Evolutionary conservation across 2,888 invertebrate genomes (phyloP), one percentile per base, ranked within the genome.

Genomic region (Anthrax anthrax): DNA sequence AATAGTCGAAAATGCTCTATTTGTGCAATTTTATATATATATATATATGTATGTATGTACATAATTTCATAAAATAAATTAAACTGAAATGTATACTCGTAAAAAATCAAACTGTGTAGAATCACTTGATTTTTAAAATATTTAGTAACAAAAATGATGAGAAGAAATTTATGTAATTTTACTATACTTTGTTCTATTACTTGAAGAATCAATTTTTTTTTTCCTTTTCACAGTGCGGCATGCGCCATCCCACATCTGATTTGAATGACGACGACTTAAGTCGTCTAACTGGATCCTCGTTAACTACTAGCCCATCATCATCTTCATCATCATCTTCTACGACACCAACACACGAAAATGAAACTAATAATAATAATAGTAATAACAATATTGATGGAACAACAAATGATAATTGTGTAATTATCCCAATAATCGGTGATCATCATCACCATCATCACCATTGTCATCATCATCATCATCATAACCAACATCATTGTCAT

Each of bases 191-290:
- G n/a, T n/a, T n/a, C n/a, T n/a, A n/a, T n/a, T n/a, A n/a, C n/a
- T n/a, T n/a, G n/a, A n/a, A n/a, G n/a, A n/a, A n/a, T n/a, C n/a
- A n/a, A n/a, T n/a, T n/a, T n/a, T n/a, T n/a, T n/a, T n/a, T n/a
- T n/a, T n/a, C n/a, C n/a, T 39, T 16, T 46, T 43, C 27, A 37
- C 37, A 69, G 69, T 69, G 69, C 69, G 69, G 69, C 63, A 69
- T 69, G 69, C 69, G 69, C 64, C 68, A 67, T 61, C 68, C 69
- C 60, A 67, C 65, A 59, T 65, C 65, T 57, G 67, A 65, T 60
- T 64, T 65, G 58, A 69, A 65, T 59, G 67, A 67, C 60, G 69
- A 65, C 67, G 69, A 69, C 64, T 57, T 68, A 50, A 69, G 69
- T 69, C 68, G 68, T 69, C 67, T 69, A 54, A 69, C 68, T 55